Evolutionary conservation across 2,113 vertebrate species (phyloP).

Genomic region (Naja naja): DNA sequence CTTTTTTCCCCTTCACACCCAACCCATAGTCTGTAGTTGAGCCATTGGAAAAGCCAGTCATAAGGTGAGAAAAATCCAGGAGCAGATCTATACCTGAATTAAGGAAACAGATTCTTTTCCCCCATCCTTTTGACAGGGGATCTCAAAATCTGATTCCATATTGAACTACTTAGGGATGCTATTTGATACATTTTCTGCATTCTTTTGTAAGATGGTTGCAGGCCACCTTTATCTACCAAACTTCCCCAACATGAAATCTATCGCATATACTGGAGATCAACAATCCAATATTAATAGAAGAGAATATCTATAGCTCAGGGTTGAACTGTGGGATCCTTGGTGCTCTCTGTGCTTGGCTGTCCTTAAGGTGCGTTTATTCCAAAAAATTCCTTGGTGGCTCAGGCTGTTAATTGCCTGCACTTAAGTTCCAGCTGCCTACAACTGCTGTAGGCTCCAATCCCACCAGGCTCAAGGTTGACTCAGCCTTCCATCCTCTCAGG

Average conservation of each 20-base stretch:
- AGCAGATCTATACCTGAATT: not conserved
- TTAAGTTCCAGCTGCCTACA: no score
- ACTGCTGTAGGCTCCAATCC: no score
- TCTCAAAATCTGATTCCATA: not conserved
- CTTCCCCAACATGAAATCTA: not conserved
- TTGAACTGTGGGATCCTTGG: not conserved
- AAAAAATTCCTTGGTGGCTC: no score
- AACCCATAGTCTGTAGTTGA: not conserved
- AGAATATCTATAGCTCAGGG: not conserved
- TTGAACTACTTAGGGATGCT: no score
- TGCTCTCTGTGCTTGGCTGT: not conserved
- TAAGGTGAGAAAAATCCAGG: not conserved
- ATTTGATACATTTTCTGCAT: not conserved
- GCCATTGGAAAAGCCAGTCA: not conserved
- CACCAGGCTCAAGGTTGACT: no score
- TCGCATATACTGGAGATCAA: not conserved
- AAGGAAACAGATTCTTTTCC: not conserved
- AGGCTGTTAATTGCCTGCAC: no score
- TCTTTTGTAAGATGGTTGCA: not conserved
- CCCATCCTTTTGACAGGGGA: not conserved
- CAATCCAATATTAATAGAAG: not conserved
- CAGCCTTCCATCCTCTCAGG: no score
- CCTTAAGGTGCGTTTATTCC: not conserved
- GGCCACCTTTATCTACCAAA: not conserved
- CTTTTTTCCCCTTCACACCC: not conserved